Evolutionary conservation across 2,113 vertebrate species (phyloP), one percentile per base, ranked within the genome.

Genomic region (Ictalurus punctatus): DNA sequence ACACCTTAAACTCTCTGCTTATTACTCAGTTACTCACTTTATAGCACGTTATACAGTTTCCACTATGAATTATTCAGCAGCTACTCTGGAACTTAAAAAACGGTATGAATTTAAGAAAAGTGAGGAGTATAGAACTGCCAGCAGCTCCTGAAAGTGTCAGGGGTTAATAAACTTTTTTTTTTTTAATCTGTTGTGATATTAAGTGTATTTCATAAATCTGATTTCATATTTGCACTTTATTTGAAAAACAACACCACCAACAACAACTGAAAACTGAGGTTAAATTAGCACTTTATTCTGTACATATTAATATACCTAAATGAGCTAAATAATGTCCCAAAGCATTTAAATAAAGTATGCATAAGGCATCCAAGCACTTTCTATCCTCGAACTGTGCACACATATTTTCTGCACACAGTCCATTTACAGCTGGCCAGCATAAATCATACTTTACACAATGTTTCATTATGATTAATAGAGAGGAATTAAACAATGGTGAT

Each of bases 401-500:
- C 27, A 58, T 52, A 65, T 30, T 71, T 69, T 58, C 69, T 44
- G 40, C 40, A 81, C 61, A 86, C 30, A 59, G 54, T 34, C 56
- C 12, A 59, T 86, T 74, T 54, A 12, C 69, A 86, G 84, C 69
- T 61, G 56, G 19, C 30, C 59, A 58, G 27, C 78, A 82, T 82
- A 87, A 69, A 67, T 71, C 79, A 59, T 58, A 69, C 21, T 52
- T 73, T 52, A 34, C 25, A 84, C 56, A 84, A 27, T 78, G 87
- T 78, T 65, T 87, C 17, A 6, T 82, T 71, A 81, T 88, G 86
- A 84, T 88, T 84, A 88, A 88, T 88, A 65, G 69, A 59, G 48
- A 52, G 16, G 67, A 74, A 63, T 63, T 84, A 88, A 84, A 88
- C 82, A 84, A 65, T 65, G n/a, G 30, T 84, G 30, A 58, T 84